Evolutionary conservation across 2,888 invertebrate genomes (phyloP).

Genomic region (Iselma pallidipennis): DNA sequence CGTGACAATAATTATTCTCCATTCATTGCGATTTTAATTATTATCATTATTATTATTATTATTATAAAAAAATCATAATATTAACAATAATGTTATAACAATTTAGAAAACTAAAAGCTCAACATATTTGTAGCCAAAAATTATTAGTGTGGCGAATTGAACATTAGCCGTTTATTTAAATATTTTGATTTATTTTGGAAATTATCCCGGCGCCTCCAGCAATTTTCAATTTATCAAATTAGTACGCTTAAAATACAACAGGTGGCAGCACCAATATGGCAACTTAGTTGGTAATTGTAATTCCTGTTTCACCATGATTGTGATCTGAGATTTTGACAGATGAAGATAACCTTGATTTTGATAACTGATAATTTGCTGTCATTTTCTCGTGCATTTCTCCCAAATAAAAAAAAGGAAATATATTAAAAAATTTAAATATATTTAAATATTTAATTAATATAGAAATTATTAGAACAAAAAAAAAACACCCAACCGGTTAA

Average conservation of each 20-base stretch:
- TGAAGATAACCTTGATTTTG: background rate
- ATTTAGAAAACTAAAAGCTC: no score
- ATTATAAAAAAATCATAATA: no score
- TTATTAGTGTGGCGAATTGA: no score
- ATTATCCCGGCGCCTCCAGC: no score
- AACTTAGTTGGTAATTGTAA: background rate
- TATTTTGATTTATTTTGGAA: no score
- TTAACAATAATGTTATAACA: no score
- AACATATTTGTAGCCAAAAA: no score
- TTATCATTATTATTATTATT: no score
- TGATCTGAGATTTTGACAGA: no score
- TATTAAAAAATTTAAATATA: background rate
- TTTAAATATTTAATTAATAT: background rate
- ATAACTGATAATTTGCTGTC: background rate
- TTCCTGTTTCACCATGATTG: no score
- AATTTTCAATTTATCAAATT: no score
- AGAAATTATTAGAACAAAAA: background rate
- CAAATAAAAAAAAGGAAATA: background rate
- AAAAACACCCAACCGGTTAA: background rate
- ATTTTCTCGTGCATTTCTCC: background rate
- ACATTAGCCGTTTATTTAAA: no score
- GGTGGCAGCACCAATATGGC: background rate
- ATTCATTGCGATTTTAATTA: background rate
- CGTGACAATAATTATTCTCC: background rate
- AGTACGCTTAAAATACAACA: background rate